Conservation (phyloP, 2,888 invertebrate genomes). For the Perizoma affinitatum region DNA sequence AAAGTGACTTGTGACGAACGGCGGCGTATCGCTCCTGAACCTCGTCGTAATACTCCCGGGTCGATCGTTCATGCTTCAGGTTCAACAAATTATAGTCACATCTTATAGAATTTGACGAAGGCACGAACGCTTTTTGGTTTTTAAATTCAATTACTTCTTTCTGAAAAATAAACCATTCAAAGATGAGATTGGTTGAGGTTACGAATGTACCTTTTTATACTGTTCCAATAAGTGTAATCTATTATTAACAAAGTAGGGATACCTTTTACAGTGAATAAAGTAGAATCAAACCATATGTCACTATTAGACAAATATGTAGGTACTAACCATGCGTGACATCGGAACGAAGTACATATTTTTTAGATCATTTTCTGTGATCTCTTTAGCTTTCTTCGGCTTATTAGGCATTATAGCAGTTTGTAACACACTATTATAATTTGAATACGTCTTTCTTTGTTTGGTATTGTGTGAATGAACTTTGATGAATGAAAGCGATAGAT, state of each 20-base stretch:
- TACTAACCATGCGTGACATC: constrained; percentile 61
- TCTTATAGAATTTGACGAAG: not conserved
- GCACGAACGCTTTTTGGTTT: constrained; percentile 7
- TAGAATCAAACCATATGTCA: too few relatives aligned
- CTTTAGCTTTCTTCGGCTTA: not conserved
- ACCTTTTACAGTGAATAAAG: too few relatives aligned
- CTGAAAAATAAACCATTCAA: constrained; percentile 44
- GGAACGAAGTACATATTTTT: constrained; percentile 55
- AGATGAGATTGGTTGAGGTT: too few relatives aligned
- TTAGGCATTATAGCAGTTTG: not conserved
- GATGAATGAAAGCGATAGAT: too few relatives aligned
- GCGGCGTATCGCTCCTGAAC: constrained; percentile 8
- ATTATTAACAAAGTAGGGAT: not conserved
- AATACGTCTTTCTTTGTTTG: not conserved
- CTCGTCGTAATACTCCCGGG: constrained; percentile 12
- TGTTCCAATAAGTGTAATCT: too few relatives aligned
- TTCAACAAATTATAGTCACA: constrained; percentile 18
- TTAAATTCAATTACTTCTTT: constrained; percentile 53
- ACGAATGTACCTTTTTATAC: too few relatives aligned
- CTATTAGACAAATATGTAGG: not conserved
- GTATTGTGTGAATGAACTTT: too few relatives aligned
- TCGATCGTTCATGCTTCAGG: constrained; percentile 25
- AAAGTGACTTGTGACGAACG: constrained; percentile 3
- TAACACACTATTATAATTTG: too few relatives aligned
- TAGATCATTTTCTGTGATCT: constrained; percentile 34